Evolutionary conservation across 2,797 vertebrate species (phyloP).

Genomic region (Nyctalus aviator): DNA sequence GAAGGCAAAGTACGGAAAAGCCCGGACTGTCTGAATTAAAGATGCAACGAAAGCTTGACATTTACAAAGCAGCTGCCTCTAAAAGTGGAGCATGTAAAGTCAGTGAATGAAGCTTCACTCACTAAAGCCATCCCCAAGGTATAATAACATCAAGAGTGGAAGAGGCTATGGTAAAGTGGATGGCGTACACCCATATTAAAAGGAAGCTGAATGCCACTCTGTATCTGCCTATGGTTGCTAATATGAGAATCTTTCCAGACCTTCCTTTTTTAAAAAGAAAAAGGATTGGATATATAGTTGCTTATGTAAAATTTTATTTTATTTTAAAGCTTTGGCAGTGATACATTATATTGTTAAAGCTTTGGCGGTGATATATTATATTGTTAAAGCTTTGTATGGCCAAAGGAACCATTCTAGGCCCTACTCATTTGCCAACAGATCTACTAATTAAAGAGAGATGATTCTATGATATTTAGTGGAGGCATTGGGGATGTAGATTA

Average conservation of each 20-base stretch:
- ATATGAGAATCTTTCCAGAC: background rate
- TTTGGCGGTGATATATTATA: no score
- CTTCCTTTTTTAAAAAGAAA: background rate
- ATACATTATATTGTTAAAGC: constrained; percentile 7
- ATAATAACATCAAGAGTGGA: background rate
- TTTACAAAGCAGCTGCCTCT: background rate
- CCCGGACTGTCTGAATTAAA: background rate
- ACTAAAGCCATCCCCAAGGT: background rate
- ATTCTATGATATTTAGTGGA: background rate
- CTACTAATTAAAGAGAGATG: background rate
- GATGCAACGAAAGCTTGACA: background rate
- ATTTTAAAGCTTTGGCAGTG: background rate
- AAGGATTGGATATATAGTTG: background rate
- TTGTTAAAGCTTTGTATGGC: background rate
- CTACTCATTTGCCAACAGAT: background rate
- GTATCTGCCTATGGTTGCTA: background rate
- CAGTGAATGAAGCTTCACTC: background rate
- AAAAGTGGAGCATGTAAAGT: background rate
- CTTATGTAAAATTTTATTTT: background rate
- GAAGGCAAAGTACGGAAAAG: background rate
- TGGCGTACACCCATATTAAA: background rate
- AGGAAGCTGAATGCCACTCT: background rate
- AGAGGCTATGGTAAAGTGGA: background rate
- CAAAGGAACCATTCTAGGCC: background rate
- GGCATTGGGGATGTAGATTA: background rate